A percentile compares a stretch with the other conserved stretches of the same genome.
These are phyloP conservation scores for Temnothorax ravouxi DNA, from an alignment of 2,888 invertebrate genomes.

Conservation along the genomic window DNA sequence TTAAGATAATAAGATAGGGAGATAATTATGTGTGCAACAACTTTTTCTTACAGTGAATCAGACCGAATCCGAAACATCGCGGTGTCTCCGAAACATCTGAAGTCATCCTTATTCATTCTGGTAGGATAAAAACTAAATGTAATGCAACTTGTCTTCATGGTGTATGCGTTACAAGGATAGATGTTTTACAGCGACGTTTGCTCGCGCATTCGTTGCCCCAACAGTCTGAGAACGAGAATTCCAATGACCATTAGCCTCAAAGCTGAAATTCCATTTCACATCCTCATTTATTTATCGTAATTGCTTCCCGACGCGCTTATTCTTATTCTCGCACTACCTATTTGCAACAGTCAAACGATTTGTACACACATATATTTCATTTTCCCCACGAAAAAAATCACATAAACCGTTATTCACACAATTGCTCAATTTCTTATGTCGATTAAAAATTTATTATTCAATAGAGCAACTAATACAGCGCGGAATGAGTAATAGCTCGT, in stretches of 20 bases:
- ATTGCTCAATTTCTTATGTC: background rate
- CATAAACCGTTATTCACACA: background rate
- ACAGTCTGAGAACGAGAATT: constrained; percentile 14
- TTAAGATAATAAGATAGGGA: background rate
- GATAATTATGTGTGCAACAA: constrained; percentile 2
- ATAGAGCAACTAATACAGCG: background rate
- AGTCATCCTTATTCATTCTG: background rate
- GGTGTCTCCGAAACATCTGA: background rate
- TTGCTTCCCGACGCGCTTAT: background rate
- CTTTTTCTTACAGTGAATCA: constrained; percentile 12
- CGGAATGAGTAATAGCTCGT: background rate
- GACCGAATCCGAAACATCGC: background rate
- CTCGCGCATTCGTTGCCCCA: constrained; percentile 2
- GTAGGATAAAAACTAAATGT: constrained; percentile 3
- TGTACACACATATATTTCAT: background rate
- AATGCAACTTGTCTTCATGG: background rate
- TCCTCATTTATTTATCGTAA: background rate
- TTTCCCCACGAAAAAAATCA: background rate
- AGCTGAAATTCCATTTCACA: constrained; percentile 26
- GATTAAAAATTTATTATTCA: constrained; percentile 6
- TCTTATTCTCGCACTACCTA: background rate
- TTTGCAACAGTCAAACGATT: constrained; percentile 5
- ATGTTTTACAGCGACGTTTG: background rate
- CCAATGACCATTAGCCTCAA: background rate
- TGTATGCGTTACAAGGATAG: background rate